Evolutionary conservation across 2,113 vertebrate genomes (phyloP), one percentile per base, ranked within the genome.

Genomic region (Ceuthmochares aereus): DNA sequence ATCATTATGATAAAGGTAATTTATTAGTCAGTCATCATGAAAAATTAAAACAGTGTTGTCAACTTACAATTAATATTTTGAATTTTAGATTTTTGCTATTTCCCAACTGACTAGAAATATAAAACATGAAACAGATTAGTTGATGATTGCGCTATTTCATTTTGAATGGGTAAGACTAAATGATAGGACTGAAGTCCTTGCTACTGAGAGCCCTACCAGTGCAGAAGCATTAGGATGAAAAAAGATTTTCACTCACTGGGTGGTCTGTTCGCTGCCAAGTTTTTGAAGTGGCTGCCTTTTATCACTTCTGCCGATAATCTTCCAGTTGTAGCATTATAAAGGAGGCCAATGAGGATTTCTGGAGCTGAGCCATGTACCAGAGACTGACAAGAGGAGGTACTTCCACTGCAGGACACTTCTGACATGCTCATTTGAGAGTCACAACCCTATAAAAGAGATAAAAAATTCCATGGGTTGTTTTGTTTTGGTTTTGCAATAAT

Each of bases 201-300:
- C 94, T 78, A 84, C 87, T 1, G 5, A 83, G 84, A 95, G 70
- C 89, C 94, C 87, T 80, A 32, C 85, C 96, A 97, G 91, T 92
- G 81, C 89, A 96, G 94, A 97, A 97, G 94, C 87, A 97, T 90
- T 89, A 97, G 90, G 92, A 97, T 94, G 91, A 93, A 92, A 90
- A 82, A 87, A 96, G 89, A 95, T 95, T 98, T 96, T 94, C 98
- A 99, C 99, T 99, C 99, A 99, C 99, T 99, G 98, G 99, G 99
- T 98, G 99, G 99, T 98, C 99, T 99, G 98, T 99, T 99, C 75
- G 99, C 99, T 95, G 99, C 98, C 97, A 99, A 97, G 97, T 99
- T 99, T 98, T 99, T 99, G 98, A 99, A 99, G 98, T 99, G 99
- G 98, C 99, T 99, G 97, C 99, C 99, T 98, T 99, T 99, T 98